These are phyloP conservation scores for Heliothis peltigera DNA, from an alignment of 2,888 invertebrate species.

Conservation along the genomic window DNA sequence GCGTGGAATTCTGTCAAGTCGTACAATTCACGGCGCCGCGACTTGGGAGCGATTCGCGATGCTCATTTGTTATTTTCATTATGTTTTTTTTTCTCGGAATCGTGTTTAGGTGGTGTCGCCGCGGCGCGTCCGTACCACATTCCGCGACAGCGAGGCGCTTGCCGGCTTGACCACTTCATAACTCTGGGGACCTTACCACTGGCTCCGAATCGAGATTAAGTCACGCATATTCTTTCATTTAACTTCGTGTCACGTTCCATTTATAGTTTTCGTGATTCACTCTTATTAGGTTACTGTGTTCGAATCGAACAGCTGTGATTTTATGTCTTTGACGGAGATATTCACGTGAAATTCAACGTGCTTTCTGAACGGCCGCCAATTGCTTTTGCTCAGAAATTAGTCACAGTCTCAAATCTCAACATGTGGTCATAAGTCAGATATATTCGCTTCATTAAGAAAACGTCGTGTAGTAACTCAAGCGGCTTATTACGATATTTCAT, in stretches of 20 bases:
- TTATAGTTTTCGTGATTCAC: slow-evolving; percentile 50
- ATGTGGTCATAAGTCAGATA: slow-evolving; percentile 37
- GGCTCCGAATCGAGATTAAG: slow-evolving; percentile 42
- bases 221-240: slow-evolving; percentile 31
- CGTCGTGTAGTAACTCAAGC: slow-evolving; percentile 9
- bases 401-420: slow-evolving; percentile 48
- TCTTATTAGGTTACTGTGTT: slow-evolving; percentile 27
- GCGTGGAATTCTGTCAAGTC: slow-evolving; percentile 52
- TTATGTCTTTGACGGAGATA: slow-evolving; percentile 47
- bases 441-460: slow-evolving; percentile 36
- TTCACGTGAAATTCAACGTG: slow-evolving; percentile 40
- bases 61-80: slow-evolving; percentile 72
- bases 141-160: slow-evolving; percentile 84
- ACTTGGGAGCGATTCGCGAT: slow-evolving; percentile 63
- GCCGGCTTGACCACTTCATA: slow-evolving; percentile 77
- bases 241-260: slow-evolving; percentile 28
- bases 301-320: slow-evolving; percentile 57
- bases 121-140: slow-evolving; percentile 80
- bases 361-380: slow-evolving; percentile 41
- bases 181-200: slow-evolving; percentile 68
- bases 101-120: slow-evolving; percentile 78
- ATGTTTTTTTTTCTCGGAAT: slow-evolving; percentile 78
- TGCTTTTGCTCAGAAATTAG: slow-evolving; percentile 46
- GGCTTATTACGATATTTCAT: slow-evolving; percentile 10
- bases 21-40: slow-evolving; percentile 54